Evolutionary conservation across 2,888 invertebrate species (phyloP).

Genomic region (Yponomeuta malinellus): DNA sequence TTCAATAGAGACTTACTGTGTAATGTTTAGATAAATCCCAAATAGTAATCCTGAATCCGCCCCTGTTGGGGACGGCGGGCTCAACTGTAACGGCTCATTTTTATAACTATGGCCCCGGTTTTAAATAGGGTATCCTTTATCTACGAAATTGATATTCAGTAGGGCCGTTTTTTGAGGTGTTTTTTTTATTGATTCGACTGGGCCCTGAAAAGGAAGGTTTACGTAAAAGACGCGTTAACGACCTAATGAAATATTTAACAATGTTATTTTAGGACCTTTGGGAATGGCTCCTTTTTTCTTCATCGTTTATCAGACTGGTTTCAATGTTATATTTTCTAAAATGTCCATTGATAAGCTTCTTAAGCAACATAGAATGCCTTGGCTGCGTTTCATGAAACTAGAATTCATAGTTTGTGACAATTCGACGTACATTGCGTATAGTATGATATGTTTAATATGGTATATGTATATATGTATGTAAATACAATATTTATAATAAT

Average conservation of each 20-base stretch:
- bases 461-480: too few relatives aligned
- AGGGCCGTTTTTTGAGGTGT: background rate
- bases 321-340: slow-evolving; percentile 1
- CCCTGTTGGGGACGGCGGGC: too few relatives aligned
- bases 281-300: background rate
- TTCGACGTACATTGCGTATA: too few relatives aligned
- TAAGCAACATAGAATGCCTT: too few relatives aligned
- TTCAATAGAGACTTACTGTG: too few relatives aligned
- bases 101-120: slow-evolving; percentile 39
- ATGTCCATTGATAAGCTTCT: slow-evolving; percentile 15
- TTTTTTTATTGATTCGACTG: background rate
- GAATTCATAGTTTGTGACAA: too few relatives aligned
- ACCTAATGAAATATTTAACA: slow-evolving; percentile 37
- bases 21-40: too few relatives aligned
- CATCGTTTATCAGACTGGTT: background rate
- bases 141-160: slow-evolving; percentile 19
- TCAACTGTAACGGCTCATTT: slow-evolving; percentile 32
- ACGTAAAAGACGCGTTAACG: background rate
- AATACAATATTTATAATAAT: too few relatives aligned
- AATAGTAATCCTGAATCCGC: too few relatives aligned
- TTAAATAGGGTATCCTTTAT: slow-evolving; percentile 34
- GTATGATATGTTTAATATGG: too few relatives aligned
- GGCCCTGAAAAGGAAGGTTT: background rate
- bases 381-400: too few relatives aligned
- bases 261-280: slow-evolving; percentile 16